phyloP scores from a whole-genome alignment of 1,140 invertebrate genomes.

The Homarus americanus region DNA sequence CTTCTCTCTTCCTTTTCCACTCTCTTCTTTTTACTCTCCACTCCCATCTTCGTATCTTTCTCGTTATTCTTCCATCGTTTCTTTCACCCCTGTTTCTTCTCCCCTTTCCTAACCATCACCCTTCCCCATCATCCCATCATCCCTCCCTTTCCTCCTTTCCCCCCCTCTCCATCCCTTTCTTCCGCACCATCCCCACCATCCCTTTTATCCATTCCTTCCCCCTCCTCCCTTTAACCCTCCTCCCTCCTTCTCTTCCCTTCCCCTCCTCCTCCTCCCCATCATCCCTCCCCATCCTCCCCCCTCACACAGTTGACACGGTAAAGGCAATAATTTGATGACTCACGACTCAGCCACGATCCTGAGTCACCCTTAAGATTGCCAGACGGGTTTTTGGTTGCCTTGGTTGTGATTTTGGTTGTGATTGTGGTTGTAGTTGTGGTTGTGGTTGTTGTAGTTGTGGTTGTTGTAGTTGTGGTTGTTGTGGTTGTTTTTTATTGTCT shows the following conservation, averaged over 20 bases:
- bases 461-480: no score
- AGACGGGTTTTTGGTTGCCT: not conserved
- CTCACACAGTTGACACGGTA: not conserved
- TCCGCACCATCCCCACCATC: not conserved
- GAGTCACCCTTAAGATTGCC: not conserved
- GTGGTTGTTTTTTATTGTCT: no score
- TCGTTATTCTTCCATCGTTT: no score
- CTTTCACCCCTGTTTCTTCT: no score
- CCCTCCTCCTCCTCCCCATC: not conserved
- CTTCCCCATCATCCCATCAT: not conserved
- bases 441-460: no score
- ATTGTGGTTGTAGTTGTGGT: no score
- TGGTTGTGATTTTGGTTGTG: not conserved
- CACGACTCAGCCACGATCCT: not conserved
- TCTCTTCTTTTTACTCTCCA: no score
- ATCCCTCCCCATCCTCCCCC: not conserved
- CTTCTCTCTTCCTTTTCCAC: no score
- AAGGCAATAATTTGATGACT: not conserved
- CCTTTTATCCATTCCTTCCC: not conserved
- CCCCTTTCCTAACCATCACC: no score
- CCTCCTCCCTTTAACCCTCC: not conserved
- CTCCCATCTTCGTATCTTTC: no score
- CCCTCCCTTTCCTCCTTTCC: not conserved
- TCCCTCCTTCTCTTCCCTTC: not conserved
- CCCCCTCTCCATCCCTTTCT: not conserved